These are phyloP conservation scores for Cygnus olor DNA, from an alignment of 2,797 vertebrate genomes.

Conservation along the genomic window DNA sequence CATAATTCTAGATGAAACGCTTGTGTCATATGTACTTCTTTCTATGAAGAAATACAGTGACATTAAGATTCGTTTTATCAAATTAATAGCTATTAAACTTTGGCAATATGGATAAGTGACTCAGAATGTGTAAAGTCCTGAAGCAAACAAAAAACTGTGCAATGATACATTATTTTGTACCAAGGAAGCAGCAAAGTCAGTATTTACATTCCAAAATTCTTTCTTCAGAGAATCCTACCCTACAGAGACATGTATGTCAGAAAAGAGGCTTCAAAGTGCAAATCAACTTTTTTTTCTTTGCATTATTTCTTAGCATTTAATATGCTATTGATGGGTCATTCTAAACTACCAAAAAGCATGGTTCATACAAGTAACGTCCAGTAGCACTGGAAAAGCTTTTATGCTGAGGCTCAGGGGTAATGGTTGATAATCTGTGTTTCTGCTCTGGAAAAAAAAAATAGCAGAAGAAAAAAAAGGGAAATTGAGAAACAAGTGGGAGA, in stretches of 20 bases:
- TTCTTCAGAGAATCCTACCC: not conserved
- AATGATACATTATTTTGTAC: not conserved
- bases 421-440: not conserved
- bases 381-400: not conserved
- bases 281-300: not conserved
- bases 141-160: not conserved
- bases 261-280: not conserved
- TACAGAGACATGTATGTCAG: not conserved
- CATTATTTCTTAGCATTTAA: not conserved
- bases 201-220: not conserved
- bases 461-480: not conserved
- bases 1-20: not conserved
- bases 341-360: rapidly evolving
- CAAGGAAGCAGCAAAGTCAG: not conserved
- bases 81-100: not conserved
- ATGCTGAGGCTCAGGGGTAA: not conserved
- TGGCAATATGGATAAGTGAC: not conserved
- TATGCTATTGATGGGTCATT: not conserved
- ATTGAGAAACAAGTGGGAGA: not conserved
- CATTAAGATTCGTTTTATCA: not conserved
- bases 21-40: not conserved
- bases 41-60: not conserved
- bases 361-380: not conserved
- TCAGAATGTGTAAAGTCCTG: not conserved
- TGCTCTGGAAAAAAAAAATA: not conserved